Evolutionary conservation across 2,888 invertebrate genomes (phyloP).

Genomic region (Euphydryas editha): DNA sequence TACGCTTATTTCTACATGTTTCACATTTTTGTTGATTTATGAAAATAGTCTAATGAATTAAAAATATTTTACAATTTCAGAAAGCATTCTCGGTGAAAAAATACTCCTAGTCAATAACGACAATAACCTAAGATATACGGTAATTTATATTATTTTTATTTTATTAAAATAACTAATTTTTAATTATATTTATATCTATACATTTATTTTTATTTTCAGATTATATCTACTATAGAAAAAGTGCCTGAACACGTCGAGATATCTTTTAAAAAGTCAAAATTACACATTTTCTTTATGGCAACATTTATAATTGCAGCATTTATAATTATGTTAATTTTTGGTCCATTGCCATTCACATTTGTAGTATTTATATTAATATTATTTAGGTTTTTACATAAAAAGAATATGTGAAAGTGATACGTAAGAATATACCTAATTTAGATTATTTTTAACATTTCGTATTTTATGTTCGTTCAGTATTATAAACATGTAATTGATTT

Average conservation of each 20-base stretch:
- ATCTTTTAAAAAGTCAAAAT: slow-evolving; percentile 49
- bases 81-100: slow-evolving; percentile 70
- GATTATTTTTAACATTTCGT: too few species aligned
- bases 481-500: too few species aligned
- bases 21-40: too few species aligned
- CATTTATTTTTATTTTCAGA: slow-evolving; percentile 54
- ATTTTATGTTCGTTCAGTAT: background rate
- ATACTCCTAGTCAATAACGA: slow-evolving; percentile 64
- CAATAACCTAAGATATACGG: slow-evolving; percentile 63
- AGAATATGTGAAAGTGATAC: background rate
- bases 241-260: slow-evolving; percentile 56
- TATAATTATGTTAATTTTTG: slow-evolving; percentile 55
- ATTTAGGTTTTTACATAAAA: slow-evolving; percentile 4
- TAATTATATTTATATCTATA: slow-evolving; percentile 5
- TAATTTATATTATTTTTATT: slow-evolving; percentile 49
- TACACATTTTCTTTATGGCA: slow-evolving; percentile 52
- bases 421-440: background rate
- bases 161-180: too few species aligned
- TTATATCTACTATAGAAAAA: slow-evolving; percentile 57
- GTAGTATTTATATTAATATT: slow-evolving; percentile 32
- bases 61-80: slow-evolving; percentile 52
- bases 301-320: slow-evolving; percentile 55
- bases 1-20: too few species aligned
- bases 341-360: slow-evolving; percentile 51
- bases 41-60: background rate